A percentile compares a stretch with the other conserved stretches of the same genome.
phyloP scores from a whole-genome alignment of 1,140 invertebrate species.

The Dendrolimus kikuchii region DNA sequence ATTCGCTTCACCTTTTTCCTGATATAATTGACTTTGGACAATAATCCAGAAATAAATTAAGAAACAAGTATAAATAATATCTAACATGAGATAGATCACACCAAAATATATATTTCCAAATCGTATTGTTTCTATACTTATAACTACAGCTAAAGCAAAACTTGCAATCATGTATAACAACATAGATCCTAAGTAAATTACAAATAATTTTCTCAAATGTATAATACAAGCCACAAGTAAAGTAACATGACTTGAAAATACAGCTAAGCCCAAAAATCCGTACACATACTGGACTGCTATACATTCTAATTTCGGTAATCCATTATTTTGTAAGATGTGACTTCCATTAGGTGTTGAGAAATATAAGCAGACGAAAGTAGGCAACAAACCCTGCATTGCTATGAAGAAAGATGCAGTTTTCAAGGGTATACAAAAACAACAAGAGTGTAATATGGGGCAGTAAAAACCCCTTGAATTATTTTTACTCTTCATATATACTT shows the following conservation, averaged over 20 bases:
- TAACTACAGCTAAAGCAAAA: slow-evolving; percentile 7
- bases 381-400: slow-evolving; percentile 11
- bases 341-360: slow-evolving; percentile 2
- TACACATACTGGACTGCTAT: slow-evolving; percentile 1
- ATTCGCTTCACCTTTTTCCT: slow-evolving; percentile 9
- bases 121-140: slow-evolving; percentile 11
- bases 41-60: slow-evolving; percentile 21
- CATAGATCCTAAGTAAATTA: slow-evolving; percentile 12
- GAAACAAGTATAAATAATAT: slow-evolving; percentile 10
- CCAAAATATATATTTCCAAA: slow-evolving; percentile 6
- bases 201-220: slow-evolving; percentile 8
- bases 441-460: slow-evolving; percentile 12
- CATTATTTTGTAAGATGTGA: background rate
- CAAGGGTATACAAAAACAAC: slow-evolving; percentile 14
- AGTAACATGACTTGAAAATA: slow-evolving; percentile 11
- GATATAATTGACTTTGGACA: slow-evolving; percentile 10
- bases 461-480: background rate
- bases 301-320: background rate
- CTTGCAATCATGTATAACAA: slow-evolving; percentile 12
- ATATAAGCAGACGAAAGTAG: slow-evolving; percentile 11
- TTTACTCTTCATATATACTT: background rate
- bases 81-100: slow-evolving; percentile 2
- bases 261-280: slow-evolving; percentile 6
- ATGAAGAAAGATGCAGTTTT: slow-evolving; percentile 12
- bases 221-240: slow-evolving; percentile 10